A percentile compares a stretch with the other conserved stretches of the same genome.
Evolutionary conservation across 1,140 invertebrate species (phyloP).

Genomic region (Copidosoma floridanum): DNA sequence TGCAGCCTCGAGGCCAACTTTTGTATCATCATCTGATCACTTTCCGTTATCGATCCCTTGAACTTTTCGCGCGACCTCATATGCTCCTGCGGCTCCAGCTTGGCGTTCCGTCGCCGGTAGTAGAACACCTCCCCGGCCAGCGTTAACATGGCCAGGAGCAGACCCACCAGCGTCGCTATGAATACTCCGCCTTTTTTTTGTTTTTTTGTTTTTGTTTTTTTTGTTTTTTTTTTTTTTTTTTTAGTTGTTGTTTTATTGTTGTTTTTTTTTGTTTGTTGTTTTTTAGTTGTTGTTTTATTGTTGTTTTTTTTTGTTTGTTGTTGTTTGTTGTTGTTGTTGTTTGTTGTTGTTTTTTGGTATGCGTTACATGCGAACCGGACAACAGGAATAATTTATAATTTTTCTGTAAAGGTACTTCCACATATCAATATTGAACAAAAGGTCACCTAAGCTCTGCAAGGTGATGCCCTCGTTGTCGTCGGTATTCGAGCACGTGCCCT

Average conservation of each 20-base stretch:
- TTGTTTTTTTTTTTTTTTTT: too few species aligned
- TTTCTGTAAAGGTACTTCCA: not conserved
- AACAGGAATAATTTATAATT: slow-evolving; percentile 1
- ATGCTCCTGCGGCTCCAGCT: slow-evolving; percentile 36
- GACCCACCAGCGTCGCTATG: slow-evolving; percentile 81
- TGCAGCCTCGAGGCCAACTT: slow-evolving; percentile 46
- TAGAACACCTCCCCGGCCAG: slow-evolving; percentile 77
- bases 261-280: too few species aligned
- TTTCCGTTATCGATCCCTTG: slow-evolving; percentile 20
- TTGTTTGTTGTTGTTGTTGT: too few species aligned
- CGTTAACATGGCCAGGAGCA: slow-evolving; percentile 79
- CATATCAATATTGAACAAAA: too few species aligned
- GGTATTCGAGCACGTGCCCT: slow-evolving; percentile 66
- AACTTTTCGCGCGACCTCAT: slow-evolving; percentile 11
- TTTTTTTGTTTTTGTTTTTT: too few species aligned
- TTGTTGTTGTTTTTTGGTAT: too few species aligned
- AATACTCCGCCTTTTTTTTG: slow-evolving; percentile 90
- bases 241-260: too few species aligned
- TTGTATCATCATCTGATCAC: slow-evolving; percentile 41
- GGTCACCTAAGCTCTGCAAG: slow-evolving; percentile 77
- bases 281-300: not conserved
- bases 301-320: too few species aligned
- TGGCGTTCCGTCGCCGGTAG: slow-evolving; percentile 59
- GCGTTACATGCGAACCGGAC: too few species aligned
- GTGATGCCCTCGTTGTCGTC: slow-evolving; percentile 87